Base-by-base conservation (phyloP, 2,888 invertebrate species). In the Orthosia cruda region DNA sequence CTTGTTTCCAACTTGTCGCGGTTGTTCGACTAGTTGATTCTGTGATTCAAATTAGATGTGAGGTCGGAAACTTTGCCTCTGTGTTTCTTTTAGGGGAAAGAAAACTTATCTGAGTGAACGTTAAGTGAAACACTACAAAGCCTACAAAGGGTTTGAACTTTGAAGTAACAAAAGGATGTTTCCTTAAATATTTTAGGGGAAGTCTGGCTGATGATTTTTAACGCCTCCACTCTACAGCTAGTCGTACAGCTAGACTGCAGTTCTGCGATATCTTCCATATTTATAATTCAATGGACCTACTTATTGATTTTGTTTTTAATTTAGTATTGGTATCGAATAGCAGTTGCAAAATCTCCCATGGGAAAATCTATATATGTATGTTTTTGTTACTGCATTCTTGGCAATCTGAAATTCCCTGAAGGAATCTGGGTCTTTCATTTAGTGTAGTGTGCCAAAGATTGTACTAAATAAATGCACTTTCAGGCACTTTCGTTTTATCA, bases 1-100 rank as follows among this genome's bases (percentile, higher is more conserved):
- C 81, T 88, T 81, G 87, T 89, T 90, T 79, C 63, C 66, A 88
- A 87, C 62, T 81, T 77, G 80, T 55, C 63, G 23, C 57, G 47
- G 50, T 58, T 70, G 75, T 76, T 76, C 18, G 57, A 61, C 57
- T 16, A 77, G 52, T 73, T 71, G 61, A 62, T 66, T 77, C 74
- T 77, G 49, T 70, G 72, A 73, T 71, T 67, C 66, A 66, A 81
- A 73, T 75, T 66, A 18, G 64, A 59, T 65, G 32, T 61, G 74
- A 71, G 59, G 66, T 77, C 45, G 55, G 49, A 75, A 89, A 88
- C 83, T 86, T 87, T 81, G 84, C 87, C 83, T 87, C 45, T 75
- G 62, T 71, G 78, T 85, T 85, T 81, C 75, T 84, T 87, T 65
- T 54, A 15, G 45, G 12, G 3, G 15, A 50, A 32, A 20, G 23